Conservation (phyloP, 1,140 invertebrate genomes). For the Gerris buenoi region DNA sequence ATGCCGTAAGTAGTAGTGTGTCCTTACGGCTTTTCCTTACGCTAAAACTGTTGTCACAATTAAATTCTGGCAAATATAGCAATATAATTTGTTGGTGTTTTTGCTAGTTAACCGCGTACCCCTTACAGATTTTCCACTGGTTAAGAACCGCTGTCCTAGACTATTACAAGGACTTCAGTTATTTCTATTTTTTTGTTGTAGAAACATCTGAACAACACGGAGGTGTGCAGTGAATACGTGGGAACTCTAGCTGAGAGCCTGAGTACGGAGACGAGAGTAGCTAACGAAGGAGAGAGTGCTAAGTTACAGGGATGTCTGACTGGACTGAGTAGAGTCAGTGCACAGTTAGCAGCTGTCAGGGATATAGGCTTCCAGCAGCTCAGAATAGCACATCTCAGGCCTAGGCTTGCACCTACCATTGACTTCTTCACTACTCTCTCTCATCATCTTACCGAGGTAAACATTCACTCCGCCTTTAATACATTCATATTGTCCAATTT, state of each 20-base stretch:
- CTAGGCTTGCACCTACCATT: conserved; percentile 70
- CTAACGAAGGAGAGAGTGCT: conserved; percentile 45
- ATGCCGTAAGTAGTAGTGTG: too few species aligned
- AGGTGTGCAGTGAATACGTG: conserved; percentile 78
- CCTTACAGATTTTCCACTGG: too few species aligned
- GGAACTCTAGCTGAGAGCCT: conserved; percentile 60
- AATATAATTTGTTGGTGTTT: too few species aligned
- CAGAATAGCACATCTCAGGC: conserved; percentile 64
- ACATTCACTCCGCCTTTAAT: conserved; percentile 10
- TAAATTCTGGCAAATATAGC: too few species aligned
- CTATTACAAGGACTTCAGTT: too few species aligned
- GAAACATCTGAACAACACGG: conserved; percentile 87
- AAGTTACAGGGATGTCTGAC: conserved; percentile 61
- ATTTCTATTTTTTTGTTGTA: conserved; percentile 26
- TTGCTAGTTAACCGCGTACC: too few species aligned
- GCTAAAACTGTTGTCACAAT: too few species aligned
- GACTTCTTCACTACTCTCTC: conserved; percentile 62
- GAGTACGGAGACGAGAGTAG: conserved; percentile 48
- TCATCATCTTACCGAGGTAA: conserved; percentile 68
- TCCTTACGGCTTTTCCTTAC: too few species aligned
- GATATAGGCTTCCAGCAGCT: conserved; percentile 78
- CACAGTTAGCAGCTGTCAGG: conserved; percentile 57
- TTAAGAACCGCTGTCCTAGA: too few species aligned
- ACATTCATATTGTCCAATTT: too few species aligned
- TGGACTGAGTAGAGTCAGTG: conserved; percentile 56